These are phyloP conservation scores for Hyla sarda DNA, from an alignment of 2,113 vertebrate genomes.

Conservation along the genomic window DNA sequence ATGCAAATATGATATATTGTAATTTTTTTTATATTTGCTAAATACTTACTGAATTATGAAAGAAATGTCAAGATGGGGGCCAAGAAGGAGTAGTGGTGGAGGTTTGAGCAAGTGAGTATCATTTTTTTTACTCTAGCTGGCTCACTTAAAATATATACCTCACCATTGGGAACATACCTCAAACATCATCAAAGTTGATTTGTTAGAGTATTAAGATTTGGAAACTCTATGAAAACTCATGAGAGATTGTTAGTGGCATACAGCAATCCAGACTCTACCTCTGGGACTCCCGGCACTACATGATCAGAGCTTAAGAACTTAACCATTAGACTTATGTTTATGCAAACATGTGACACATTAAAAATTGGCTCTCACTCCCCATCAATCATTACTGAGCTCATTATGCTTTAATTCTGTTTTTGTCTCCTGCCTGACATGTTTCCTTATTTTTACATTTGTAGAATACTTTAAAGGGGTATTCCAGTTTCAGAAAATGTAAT, in stretches of 20 bases:
- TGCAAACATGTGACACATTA: slow-evolving; percentile 12
- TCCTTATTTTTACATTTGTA: slow-evolving; percentile 20
- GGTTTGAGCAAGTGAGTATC: no score
- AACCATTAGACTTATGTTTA: background rate
- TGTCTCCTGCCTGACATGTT: slow-evolving; percentile 21
- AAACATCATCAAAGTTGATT: no score
- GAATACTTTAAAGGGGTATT: slow-evolving; percentile 30
- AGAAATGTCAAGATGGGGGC: no score
- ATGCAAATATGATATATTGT: no score
- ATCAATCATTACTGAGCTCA: slow-evolving; percentile 35
- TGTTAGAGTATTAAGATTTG: no score
- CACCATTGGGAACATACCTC: no score
- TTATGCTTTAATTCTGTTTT: slow-evolving; percentile 20
- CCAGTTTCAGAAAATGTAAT: no score
- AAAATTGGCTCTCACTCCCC: slow-evolving; percentile 14
- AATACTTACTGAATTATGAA: no score
- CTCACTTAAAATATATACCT: no score
- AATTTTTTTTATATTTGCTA: no score
- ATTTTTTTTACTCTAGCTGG: no score
- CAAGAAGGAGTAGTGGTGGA: no score
- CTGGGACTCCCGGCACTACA: slow-evolving; percentile 20
- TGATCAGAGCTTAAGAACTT: background rate
- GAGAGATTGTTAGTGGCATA: background rate
- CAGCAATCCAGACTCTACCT: background rate
- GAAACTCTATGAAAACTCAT: background rate